A percentile compares a stretch with the other conserved stretches of the same genome.
Conservation (phyloP, 2,113 vertebrate species). For the Gila orcuttii region DNA sequence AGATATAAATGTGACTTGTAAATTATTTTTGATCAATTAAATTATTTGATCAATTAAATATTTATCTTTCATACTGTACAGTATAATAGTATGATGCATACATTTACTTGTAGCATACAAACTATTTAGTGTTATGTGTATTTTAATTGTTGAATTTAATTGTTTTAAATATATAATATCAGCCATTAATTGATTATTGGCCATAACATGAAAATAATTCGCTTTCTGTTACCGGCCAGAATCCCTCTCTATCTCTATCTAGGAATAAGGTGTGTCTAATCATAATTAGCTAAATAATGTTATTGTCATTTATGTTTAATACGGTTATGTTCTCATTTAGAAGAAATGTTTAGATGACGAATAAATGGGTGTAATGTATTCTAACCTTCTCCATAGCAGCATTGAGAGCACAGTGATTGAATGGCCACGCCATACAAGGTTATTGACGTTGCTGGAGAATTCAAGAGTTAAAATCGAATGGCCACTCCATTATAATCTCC, state of each 20-base stretch:
- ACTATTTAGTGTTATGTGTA: not conserved
- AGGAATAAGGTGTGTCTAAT: not conserved
- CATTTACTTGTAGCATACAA: not conserved
- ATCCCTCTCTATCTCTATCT: not conserved
- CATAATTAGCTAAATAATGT: not conserved
- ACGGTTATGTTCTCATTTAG: not conserved
- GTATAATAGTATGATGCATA: not conserved
- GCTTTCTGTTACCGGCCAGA: not conserved
- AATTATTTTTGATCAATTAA: not conserved
- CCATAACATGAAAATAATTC: not conserved
- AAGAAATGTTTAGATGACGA: not conserved
- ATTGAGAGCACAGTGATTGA: slow-evolving; percentile 28
- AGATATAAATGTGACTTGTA: too few relatives aligned
- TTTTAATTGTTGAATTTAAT: not conserved
- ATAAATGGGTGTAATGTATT: not conserved
- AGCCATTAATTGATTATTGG: not conserved
- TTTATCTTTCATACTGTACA: not conserved
- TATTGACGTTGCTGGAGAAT: slow-evolving; percentile 54
- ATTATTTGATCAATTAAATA: not conserved
- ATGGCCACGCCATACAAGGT: slow-evolving; percentile 47
- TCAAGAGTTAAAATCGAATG: slow-evolving; percentile 58
- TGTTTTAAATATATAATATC: not conserved
- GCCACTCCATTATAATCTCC: slow-evolving; percentile 48
- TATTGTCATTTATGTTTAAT: too few relatives aligned
- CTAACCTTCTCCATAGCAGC: slow-evolving; percentile 6